phyloP scores from a whole-genome alignment of 2,113 vertebrate genomes.

The Choloepus hoffmanni region DNA sequence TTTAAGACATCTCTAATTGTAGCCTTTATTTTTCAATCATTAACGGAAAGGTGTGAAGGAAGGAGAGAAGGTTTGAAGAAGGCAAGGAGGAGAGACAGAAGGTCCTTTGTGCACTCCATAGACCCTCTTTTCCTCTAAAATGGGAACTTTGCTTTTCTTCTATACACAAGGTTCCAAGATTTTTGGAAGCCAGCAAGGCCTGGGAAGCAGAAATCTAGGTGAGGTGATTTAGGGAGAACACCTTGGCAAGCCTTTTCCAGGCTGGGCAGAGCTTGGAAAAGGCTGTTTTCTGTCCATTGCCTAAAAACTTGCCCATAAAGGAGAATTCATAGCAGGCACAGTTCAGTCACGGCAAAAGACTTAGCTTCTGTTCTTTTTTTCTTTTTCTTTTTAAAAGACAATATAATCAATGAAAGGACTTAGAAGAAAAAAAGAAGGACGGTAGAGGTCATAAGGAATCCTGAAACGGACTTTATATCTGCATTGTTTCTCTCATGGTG shows the following conservation, averaged over 20 bases:
- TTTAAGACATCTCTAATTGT: background rate
- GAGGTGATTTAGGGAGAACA: background rate
- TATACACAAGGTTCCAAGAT: background rate
- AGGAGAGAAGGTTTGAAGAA: background rate
- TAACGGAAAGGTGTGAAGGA: background rate
- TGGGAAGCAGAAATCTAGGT: background rate
- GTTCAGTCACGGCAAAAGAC: slow-evolving; percentile 36
- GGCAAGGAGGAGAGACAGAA: background rate
- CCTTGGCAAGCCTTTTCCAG: background rate
- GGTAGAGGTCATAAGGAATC: slow-evolving; percentile 57
- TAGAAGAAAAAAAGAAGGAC: slow-evolving; percentile 45
- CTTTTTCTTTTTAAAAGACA: slow-evolving; percentile 60
- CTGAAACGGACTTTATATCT: slow-evolving; percentile 68
- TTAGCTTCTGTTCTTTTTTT: background rate
- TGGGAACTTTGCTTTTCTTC: background rate
- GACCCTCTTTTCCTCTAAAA: background rate
- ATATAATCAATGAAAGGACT: slow-evolving; percentile 78
- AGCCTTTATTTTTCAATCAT: background rate
- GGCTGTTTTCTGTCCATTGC: background rate
- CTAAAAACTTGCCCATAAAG: slow-evolving; percentile 12
- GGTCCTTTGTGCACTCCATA: background rate
- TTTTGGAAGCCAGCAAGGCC: background rate
- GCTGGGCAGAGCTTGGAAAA: background rate
- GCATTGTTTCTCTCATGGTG: slow-evolving; percentile 63
- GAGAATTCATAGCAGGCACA: background rate